phyloP scores from a whole-genome alignment of 2,113 vertebrate species.

The Urocolius indicus region DNA sequence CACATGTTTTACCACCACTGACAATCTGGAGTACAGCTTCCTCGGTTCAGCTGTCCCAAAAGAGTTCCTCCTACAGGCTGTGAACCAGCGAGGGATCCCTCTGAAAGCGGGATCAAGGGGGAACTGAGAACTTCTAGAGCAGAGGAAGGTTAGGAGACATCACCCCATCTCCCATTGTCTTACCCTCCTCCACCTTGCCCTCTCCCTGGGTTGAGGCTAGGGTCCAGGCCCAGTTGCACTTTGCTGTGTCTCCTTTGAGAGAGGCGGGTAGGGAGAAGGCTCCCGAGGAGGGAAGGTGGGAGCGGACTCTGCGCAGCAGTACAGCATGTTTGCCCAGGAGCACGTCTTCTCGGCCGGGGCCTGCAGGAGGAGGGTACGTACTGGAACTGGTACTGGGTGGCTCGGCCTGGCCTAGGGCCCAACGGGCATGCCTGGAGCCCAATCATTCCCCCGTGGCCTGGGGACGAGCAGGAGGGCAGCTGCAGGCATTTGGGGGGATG shows the following conservation, averaged over 20 bases:
- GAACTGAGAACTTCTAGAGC: not conserved
- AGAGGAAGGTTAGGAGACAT: not conserved
- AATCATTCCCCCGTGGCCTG: not conserved
- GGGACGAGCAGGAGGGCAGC: not conserved
- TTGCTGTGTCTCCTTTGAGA: not conserved
- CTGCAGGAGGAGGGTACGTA: constrained; percentile 81
- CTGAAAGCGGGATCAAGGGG: not conserved
- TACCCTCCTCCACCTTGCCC: not conserved
- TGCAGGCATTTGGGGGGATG: not conserved
- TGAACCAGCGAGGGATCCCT: not conserved
- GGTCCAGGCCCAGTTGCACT: not conserved
- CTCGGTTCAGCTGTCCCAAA: not conserved
- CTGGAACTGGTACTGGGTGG: not conserved
- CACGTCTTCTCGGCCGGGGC: constrained; percentile 82
- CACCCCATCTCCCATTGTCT: not conserved
- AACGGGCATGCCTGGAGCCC: not conserved
- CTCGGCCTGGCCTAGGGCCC: no score
- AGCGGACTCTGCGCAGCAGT: constrained; percentile 39
- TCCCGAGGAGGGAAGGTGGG: constrained; percentile 61
- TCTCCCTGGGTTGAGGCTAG: not conserved
- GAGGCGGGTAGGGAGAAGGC: constrained; percentile 19
- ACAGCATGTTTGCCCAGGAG: constrained; percentile 80
- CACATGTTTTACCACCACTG: no score
- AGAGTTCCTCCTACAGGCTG: not conserved
- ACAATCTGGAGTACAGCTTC: not conserved